phyloP scores from a whole-genome alignment of 2,113 vertebrate species.

The Apus apus region DNA sequence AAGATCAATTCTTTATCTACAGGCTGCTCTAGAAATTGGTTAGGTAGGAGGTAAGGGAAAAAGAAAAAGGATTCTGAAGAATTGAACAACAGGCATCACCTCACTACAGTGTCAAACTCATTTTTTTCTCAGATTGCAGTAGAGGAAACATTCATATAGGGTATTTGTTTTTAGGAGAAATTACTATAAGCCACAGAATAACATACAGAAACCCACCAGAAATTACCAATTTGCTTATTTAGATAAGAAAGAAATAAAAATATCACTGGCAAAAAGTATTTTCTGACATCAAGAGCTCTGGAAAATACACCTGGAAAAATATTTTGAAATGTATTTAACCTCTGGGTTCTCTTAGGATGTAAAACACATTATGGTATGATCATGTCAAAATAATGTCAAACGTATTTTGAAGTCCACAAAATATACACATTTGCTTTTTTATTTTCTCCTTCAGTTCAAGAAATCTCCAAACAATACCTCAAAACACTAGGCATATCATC shows the following conservation, averaged over 20 bases:
- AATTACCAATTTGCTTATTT: neutral
- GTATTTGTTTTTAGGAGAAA: neutral
- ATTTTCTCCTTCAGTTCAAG: constrained; percentile 9
- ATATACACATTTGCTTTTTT: neutral
- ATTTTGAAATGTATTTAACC: neutral
- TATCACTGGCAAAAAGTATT: neutral
- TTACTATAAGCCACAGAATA: neutral
- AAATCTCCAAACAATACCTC: constrained; percentile 18
- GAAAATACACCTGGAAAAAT: neutral
- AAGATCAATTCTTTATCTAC: neutral
- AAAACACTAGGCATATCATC: neutral
- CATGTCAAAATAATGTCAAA: neutral
- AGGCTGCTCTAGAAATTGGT: neutral
- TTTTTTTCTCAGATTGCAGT: neutral
- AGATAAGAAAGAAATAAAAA: neutral
- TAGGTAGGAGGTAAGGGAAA: neutral
- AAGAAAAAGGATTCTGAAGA: neutral
- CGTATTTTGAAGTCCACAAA: neutral
- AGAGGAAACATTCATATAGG: neutral
- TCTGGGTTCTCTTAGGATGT: neutral
- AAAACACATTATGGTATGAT: neutral
- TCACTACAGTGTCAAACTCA: neutral
- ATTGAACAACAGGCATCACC: neutral
- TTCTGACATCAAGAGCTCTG: neutral
- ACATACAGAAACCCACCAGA: neutral